Evolutionary conservation across 2,888 invertebrate genomes (phyloP).

Genomic region (Elysia crispata): DNA sequence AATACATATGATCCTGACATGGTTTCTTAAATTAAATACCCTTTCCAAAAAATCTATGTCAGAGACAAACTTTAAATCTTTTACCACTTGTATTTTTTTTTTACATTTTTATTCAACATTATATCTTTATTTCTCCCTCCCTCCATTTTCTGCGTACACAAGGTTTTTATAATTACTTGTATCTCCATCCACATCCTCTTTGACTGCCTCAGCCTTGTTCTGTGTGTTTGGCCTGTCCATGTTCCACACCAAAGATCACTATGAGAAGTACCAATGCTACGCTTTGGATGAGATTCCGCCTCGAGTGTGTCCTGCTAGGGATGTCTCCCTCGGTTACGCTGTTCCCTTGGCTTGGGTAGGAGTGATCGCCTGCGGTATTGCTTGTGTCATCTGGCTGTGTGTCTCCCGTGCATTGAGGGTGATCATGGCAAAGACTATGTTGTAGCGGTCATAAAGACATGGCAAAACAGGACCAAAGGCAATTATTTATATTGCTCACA

Average conservation of each 20-base stretch:
- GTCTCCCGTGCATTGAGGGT: slow-evolving; percentile 91
- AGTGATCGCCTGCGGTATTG: slow-evolving; percentile 88
- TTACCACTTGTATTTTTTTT: too few relatives aligned
- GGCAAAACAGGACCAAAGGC: not conserved
- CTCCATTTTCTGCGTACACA: too few relatives aligned
- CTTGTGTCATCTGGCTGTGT: slow-evolving; percentile 91
- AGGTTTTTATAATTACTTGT: too few relatives aligned
- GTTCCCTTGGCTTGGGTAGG: slow-evolving; percentile 84
- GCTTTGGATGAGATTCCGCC: slow-evolving; percentile 81
- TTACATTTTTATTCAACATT: too few relatives aligned
- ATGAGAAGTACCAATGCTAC: slow-evolving; percentile 67
- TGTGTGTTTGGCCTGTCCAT: slow-evolving; percentile 91
- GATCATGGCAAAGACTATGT: slow-evolving; percentile 72
- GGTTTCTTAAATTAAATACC: too few relatives aligned
- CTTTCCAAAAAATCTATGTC: too few relatives aligned
- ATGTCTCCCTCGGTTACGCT: slow-evolving; percentile 72
- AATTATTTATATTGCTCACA: too few relatives aligned
- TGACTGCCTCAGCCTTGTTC: too few relatives aligned
- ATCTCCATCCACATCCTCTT: too few relatives aligned
- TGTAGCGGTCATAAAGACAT: slow-evolving; percentile 49
- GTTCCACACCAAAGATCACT: slow-evolving; percentile 89
- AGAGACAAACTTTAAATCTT: too few relatives aligned
- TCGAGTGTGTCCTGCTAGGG: slow-evolving; percentile 75
- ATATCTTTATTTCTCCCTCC: too few relatives aligned
- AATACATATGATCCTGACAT: too few relatives aligned